Base-by-base conservation (phyloP, 2,888 invertebrate genomes). In the Agrotis clavis region DNA sequence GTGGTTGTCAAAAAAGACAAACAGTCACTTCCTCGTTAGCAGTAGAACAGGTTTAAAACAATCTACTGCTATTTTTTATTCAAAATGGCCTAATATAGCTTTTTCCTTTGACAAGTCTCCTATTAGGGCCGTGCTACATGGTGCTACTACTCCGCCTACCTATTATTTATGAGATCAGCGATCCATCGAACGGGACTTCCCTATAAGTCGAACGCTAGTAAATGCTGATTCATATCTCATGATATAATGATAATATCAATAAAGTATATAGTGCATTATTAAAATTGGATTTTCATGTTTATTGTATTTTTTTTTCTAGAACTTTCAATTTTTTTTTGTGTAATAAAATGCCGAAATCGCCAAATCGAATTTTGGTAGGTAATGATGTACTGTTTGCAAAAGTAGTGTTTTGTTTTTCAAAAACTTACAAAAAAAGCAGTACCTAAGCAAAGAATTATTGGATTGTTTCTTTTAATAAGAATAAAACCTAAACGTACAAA, bases 401-500 rank as follows among this genome's bases (percentile, higher is more conserved):
- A 74, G 25, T 7, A 19, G 19, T 54, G 48, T 21, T 45, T 48
- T 11, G 11, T 61, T 60, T 35, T 35, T 0, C 3, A 48, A 64
- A 45, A 9, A 4, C 21, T 19, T 6, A 35, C 18, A 16, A 64
- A 54, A 13, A 30, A 64, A 45, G 9, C 18, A 50, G 60, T 25
- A n/a, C n/a, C n/a, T 30, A 25, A 4, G 54, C 45, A 62, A 25
- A 4, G 30, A 18, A 65, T 21, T 21, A 47, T 9, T 21, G 6
- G 7, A 63, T 53, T n/a, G 25, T 51, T 19, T 61, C 61, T 19
- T 57, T 4, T 25, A 54, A 53, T 51, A 64, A 76, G 14, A 61
- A 41, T 35, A 45, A 41, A 74, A 41, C 45, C 2, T 35, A 35
- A 79, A 71, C 61, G 83, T 82, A 82, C 77, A 82, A 82, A 82